These are phyloP conservation scores for Eumeta japonica DNA, from an alignment of 1,140 invertebrate genomes.

Conservation along the genomic window DNA sequence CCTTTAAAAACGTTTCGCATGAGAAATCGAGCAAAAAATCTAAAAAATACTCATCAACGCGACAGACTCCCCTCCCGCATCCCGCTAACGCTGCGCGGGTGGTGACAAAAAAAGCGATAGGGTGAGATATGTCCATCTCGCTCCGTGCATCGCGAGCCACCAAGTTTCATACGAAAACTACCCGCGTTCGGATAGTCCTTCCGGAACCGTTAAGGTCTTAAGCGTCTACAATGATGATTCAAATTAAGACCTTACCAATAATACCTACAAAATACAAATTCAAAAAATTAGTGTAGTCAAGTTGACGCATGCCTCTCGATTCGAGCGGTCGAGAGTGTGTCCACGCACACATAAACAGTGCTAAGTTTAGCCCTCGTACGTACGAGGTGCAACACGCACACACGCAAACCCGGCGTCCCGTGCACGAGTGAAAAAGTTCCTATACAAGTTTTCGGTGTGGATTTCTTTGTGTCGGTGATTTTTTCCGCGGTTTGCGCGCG, in stretches of 20 bases:
- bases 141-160: slow-evolving; percentile 46
- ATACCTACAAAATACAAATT: too few species aligned
- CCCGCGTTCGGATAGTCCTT: slow-evolving; percentile 30
- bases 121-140: slow-evolving; percentile 21
- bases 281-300: too few species aligned
- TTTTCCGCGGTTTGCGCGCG: slow-evolving; percentile 46
- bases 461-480: slow-evolving; percentile 57
- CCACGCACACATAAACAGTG: slow-evolving; percentile 25
- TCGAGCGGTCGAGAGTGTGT: slow-evolving; percentile 49
- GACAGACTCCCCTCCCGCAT: slow-evolving; percentile 38
- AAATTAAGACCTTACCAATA: too few species aligned
- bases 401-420: slow-evolving; percentile 29
- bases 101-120: slow-evolving; percentile 29
- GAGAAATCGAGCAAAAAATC: slow-evolving; percentile 53
- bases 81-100: slow-evolving; percentile 36
- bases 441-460: slow-evolving; percentile 53
- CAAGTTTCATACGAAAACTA: slow-evolving; percentile 54
- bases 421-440: slow-evolving; percentile 48
- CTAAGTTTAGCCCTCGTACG: slow-evolving; percentile 47
- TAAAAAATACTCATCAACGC: slow-evolving; percentile 57
- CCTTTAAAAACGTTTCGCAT: slow-evolving; percentile 57
- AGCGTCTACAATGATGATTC: too few species aligned
- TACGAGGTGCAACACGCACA: slow-evolving; percentile 39
- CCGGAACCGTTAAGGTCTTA: too few species aligned
- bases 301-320: slow-evolving; percentile 37